Base-by-base conservation (phyloP, 2,113 vertebrate genomes). In the Thomomys bottae region DNA sequence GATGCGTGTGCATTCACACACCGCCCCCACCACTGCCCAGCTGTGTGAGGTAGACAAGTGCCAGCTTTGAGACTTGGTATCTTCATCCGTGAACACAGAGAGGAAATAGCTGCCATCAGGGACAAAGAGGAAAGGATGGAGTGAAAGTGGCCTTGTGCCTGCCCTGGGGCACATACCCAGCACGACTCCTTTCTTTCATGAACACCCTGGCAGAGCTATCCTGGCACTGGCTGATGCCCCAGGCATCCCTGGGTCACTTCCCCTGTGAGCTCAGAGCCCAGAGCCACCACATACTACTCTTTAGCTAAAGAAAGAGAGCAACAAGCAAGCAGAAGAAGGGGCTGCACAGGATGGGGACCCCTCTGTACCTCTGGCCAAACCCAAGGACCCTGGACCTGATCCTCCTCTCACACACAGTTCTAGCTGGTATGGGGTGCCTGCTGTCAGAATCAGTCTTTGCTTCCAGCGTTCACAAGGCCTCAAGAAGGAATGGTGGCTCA, bases 21-120 rank as follows among this genome's bases (percentile, higher is more conserved):
- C 45, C 45, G 14, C 45, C 34, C n/a, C 61, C 5, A 42, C 1
- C 1, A 0, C 54, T 32, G 17, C n/a, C 28, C 28, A 32, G n/a
- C 23, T 7, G 8, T n/a, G 8, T 9, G 32, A 10, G 0, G 1
- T 17, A n/a, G 32, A 2, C 61, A 66, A 17, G 17, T 0, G 0
- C 12, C 26, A n/a, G n/a, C n/a, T n/a, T n/a, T n/a, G n/a, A n/a
- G n/a, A 30, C 61, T 66, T 49, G 17, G 3, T 59, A 45, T 75
- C 76, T 30, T 92, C 9, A 28, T 76, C 28, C 1, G 24, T 26
- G 63, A 42, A 61, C 30, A 20, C 0, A 2, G 40, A 66, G 9
- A 32, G 61, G 42, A 76, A 71, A 32, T 0, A 28, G 73, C 26
- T 12, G 9, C 23, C 14, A 18, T 0, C 30, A 8, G 0, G 7